Conservation (phyloP, 2,797 vertebrate species). For the Steatocranus sp. region DNA sequence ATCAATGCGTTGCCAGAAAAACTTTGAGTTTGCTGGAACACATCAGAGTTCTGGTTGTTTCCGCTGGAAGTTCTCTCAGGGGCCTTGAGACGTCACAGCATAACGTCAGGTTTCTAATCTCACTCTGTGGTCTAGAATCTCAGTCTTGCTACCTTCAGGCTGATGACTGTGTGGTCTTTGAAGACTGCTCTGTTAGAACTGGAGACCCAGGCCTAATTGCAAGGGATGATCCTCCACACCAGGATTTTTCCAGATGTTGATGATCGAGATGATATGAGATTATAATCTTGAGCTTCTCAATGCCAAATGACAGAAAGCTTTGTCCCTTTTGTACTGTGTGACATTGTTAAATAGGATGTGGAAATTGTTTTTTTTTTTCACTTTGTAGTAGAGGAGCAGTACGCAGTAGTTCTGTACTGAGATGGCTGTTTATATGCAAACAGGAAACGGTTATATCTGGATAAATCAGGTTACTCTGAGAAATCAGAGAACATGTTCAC, state of each 20-base stretch:
- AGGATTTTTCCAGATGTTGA: background rate
- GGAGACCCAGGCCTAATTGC: background rate
- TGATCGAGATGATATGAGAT: background rate
- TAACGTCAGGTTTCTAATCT: background rate
- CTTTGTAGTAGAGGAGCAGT: background rate
- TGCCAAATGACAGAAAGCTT: background rate
- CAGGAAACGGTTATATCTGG: slow-evolving; percentile 11
- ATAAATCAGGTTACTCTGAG: slow-evolving; percentile 25
- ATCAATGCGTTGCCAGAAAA: background rate
- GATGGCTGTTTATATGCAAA: background rate
- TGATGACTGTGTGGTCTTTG: background rate
- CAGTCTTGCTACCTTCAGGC: background rate
- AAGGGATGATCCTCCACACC: background rate
- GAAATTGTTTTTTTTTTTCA: background rate
- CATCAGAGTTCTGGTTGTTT: background rate
- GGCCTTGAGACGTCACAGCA: background rate
- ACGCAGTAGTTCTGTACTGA: background rate
- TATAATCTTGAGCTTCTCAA: background rate
- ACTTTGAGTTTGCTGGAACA: background rate
- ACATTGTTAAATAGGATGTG: background rate
- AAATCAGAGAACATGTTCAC: slow-evolving; percentile 28
- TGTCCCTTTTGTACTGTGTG: background rate
- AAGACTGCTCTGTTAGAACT: background rate
- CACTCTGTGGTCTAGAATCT: background rate
- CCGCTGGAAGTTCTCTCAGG: background rate